Evolutionary conservation across 1,140 invertebrate genomes (phyloP), one percentile per base, ranked within the genome.

Genomic region (Temnothorax longispinosus): DNA sequence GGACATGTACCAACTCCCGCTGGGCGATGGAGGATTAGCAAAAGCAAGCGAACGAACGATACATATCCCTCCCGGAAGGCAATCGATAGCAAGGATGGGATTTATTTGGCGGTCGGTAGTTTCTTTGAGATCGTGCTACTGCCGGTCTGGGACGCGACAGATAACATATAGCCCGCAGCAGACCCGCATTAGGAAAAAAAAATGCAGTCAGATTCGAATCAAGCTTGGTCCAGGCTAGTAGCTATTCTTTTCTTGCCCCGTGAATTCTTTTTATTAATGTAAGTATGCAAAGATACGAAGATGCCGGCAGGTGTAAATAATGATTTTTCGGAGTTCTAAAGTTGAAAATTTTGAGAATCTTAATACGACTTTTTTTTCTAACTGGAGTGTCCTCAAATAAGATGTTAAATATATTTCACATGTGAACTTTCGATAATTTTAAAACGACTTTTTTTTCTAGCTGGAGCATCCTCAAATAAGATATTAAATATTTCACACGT

Each of bases 71-170:
- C 69, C 76, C 35, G 18, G 84, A 54, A 67, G 88, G 84, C 84
- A 87, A 90, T 90, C 88, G 88, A 90, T 90, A 89, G 88, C 87
- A 65, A 82, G 88, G 69, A 69, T 77, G 85, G 72, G 32, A 89
- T 89, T 89, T 90, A 89, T 89, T 89, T 77, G 88, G 76, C 56
- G 78, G 74, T 54, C 74, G 47, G 76, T 89, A 76, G 62, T 54
- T 90, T 90, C 88, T 90, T 89, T 87, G 71, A 82, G 76, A 90
- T 89, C 85, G 38, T 50, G 65, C 64, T 44, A 44, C 47, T 27
- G 15, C 50, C 71, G 74, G 85, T 87, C 72, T 58, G 52, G 50
- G 38, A 65, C 32, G 52, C 76, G 38, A 41, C 56, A 56, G 67
- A 65, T 89, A 88, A 88, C 65, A 72, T 86, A 86, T 88, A 47